Conservation (phyloP, 2,797 vertebrate genomes). For the Pseudomugil tenellus region DNA sequence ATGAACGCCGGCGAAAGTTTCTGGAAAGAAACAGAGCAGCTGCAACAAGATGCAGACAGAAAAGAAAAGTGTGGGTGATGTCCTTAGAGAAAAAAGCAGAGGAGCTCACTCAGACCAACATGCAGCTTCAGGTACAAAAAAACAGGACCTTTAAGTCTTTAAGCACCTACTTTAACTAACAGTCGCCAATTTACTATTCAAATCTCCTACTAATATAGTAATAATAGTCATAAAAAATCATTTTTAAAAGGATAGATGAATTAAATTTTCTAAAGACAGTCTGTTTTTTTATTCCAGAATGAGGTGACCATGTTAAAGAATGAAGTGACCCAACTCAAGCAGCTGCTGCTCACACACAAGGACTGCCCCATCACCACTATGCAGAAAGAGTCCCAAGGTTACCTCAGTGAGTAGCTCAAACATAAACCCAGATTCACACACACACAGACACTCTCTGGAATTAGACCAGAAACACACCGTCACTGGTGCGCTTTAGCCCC, state of each 20-base stretch:
- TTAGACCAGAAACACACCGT: slow-evolving; percentile 37
- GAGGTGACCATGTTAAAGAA: slow-evolving; percentile 99
- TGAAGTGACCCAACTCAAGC: slow-evolving; percentile 99
- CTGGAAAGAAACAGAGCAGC: slow-evolving; percentile 97
- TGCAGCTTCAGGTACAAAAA: slow-evolving; percentile 95
- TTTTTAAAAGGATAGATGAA: not conserved
- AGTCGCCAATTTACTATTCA: not conserved
- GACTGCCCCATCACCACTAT: slow-evolving; percentile 99
- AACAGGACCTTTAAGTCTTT: not conserved
- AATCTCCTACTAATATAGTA: not conserved
- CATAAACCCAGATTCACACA: slow-evolving; percentile 46
- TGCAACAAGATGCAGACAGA: slow-evolving; percentile 97
- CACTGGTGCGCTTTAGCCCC: slow-evolving; percentile 46
- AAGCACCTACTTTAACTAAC: too few species aligned
- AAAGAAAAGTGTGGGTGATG: slow-evolving; percentile 99
- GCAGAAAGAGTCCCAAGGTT: slow-evolving; percentile 99
- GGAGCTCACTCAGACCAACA: slow-evolving; percentile 99
- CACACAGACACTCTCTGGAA: slow-evolving; percentile 31
- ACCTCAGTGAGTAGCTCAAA: slow-evolving; percentile 94
- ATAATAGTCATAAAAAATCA: not conserved
- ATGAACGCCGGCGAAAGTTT: slow-evolving; percentile 97
- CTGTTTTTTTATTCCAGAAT: slow-evolving; percentile 82
- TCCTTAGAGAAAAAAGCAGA: slow-evolving; percentile 99
- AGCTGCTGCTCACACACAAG: slow-evolving; percentile 99
- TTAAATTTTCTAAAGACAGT: not conserved